Evolutionary conservation across 2,797 vertebrate genomes (phyloP).

Genomic region (Adrianichthys oophorus): DNA sequence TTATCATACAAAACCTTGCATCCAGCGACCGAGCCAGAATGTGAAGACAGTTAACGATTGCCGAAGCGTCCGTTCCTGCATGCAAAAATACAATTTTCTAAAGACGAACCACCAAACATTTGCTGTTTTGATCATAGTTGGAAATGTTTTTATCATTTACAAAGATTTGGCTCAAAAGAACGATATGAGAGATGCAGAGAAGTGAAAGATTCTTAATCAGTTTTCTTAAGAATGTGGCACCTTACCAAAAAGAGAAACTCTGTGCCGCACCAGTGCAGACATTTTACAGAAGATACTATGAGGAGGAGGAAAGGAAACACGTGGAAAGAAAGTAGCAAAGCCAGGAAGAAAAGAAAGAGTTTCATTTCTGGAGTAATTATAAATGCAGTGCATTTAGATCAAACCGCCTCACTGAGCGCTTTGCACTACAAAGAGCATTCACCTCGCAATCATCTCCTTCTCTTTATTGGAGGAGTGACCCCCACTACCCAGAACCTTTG

Average conservation of each 20-base stretch:
- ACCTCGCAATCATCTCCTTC: constrained; percentile 98
- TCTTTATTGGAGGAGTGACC: constrained; percentile 94
- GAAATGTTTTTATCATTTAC: neutral
- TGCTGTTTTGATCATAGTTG: neutral
- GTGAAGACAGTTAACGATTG: constrained; percentile 93
- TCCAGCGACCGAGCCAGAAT: constrained; percentile 92
- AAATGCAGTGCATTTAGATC: neutral
- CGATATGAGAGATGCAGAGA: constrained; percentile 17
- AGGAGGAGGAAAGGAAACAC: constrained; percentile 32
- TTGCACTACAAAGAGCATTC: constrained; percentile 6
- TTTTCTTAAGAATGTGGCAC: constrained; percentile 18
- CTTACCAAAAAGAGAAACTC: constrained; percentile 96
- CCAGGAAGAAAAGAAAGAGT: constrained; percentile 18
- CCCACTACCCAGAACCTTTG: constrained; percentile 90
- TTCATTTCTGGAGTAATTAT: constrained; percentile 3
- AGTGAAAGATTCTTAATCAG: constrained; percentile 9
- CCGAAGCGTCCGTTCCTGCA: constrained; percentile 88
- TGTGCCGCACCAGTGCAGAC: constrained; percentile 91
- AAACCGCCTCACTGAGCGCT: neutral
- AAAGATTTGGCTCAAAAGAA: neutral
- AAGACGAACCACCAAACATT: constrained; percentile 1
- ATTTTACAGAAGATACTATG: constrained; percentile 96
- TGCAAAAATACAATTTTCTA: constrained; percentile 23
- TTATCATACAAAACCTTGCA: constrained; percentile 79
- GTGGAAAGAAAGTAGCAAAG: constrained; percentile 19